Base-by-base conservation (phyloP, 2,797 vertebrate genomes). In the Perodicticus potto region DNA sequence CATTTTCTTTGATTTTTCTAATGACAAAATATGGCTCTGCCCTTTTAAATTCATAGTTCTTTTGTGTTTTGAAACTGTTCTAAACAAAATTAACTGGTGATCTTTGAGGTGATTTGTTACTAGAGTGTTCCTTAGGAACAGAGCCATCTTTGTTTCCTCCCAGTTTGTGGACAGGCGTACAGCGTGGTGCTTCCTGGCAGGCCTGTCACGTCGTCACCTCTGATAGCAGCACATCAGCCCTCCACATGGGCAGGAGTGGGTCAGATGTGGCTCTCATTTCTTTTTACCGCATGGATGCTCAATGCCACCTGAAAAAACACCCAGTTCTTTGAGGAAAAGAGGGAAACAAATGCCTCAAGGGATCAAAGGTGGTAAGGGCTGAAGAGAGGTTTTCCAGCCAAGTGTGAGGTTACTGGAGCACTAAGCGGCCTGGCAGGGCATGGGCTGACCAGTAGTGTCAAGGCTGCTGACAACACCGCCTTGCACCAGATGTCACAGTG, bases 401-500 rank as follows among this genome's bases (percentile, higher is more conserved):
- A 12, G 27, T 25, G 37, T 45, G n/a, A 34, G 16, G 77, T 23
- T 12, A 27, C 34, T 53, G 19, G 6, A 53, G 45, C 7, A n/a
- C 7, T 13, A 8, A 0, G 4, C 9, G 9, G 49, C 16, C 29
- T 2, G 37, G 63, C 2, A 13, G 53, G 29, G 43, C 37, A 37
- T 63, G 14, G 7, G 34, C 0, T 1, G 43, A 73, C 3, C 0
- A 4, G 37, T 3, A 3, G 27, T 0, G 5, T 55, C 11, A 13
- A 20, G 57, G 53, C 27, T 20, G 78, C 78, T 29, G 34, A 6
- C 45, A 2, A 5, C 73, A 40, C 1, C n/a, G 61, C 5, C 20
- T 8, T 27, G 32, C 32, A 25, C 40, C 13, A 14, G 57, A 73
- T 16, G 73, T 55, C 45, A 20, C 55, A 67, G 20, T 4, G 13